Evolutionary conservation across 2,797 vertebrate species (phyloP).

Genomic region (Tympanoctomys barrerae): DNA sequence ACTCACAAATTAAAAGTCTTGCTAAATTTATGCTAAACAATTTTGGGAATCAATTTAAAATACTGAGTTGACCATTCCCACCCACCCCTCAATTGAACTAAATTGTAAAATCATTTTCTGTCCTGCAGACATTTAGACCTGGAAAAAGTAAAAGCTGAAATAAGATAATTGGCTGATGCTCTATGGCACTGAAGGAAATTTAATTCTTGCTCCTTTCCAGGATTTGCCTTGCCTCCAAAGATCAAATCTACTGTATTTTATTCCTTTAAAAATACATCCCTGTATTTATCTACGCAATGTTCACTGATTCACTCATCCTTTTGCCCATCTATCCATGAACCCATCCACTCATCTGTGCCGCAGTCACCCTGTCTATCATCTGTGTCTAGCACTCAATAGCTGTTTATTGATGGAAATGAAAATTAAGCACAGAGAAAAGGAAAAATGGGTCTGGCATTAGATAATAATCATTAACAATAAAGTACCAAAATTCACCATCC

Average conservation of each 20-base stretch:
- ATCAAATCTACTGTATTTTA: background rate
- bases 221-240: background rate
- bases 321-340: background rate
- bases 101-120: slow-evolving; percentile 29
- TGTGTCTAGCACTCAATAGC: background rate
- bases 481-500: background rate
- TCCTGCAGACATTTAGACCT: background rate
- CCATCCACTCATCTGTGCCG: too few relatives aligned
- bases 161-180: background rate
- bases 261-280: background rate
- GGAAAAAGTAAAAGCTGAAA: background rate
- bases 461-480: background rate
- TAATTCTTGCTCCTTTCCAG: background rate
- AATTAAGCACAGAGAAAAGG: background rate
- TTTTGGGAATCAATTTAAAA: slow-evolving; percentile 10
- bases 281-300: too few relatives aligned
- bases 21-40: background rate
- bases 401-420: background rate
- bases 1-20: slow-evolving; percentile 52
- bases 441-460: background rate
- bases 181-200: background rate
- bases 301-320: background rate
- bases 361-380: too few relatives aligned
- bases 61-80: background rate
- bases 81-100: background rate